Base-by-base conservation (phyloP, 2,888 invertebrate species). In the Calameuta pallipes region DNA sequence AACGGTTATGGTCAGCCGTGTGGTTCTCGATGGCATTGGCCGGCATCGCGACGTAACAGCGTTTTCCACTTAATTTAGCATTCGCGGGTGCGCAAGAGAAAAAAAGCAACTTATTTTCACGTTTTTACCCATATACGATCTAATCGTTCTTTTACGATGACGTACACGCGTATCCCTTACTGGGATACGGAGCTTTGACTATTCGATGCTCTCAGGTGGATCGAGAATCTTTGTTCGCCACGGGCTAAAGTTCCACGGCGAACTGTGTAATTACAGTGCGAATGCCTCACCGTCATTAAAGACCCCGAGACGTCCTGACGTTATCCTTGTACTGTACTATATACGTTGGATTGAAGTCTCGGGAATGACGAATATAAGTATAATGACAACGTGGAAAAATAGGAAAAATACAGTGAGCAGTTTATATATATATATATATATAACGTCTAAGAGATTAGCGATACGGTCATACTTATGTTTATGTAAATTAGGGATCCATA, bases 1-100 rank as follows among this genome's bases (percentile, higher is more conserved):
- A 71, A 71, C 71, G 71, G 71, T 71, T 71, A 71, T 71, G 71
- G 71, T 71, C 71, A 71, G 71, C 31, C 33, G 33, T 33, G 70
- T 15, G 13, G 71, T 31, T 15, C 71, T 71, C 31, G 56, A 56
- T 15, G 71, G 71, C 71, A 71, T 71, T 71, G 30, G 34, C 31
- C 33, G 13, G 30, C 71, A 34, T 34, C 31, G 31, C 71, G 31
- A 34, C 71, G 23, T 56, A 71, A 71, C 71, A 23, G 31, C 71
- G 31, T 6, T 71, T 33, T 33, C 31, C 31, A 33, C 15, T 71
- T 71, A 33, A 31, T 30, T 71, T 71, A 71, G 31, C 71, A 31
- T 71, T 71, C 71, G 71, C 31, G 31, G 13, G 37, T 36, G 36
- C 3, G 36, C 36, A 33, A 33, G 3, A 33, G 31, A 37, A 37